These are phyloP conservation scores for Aquatica leii DNA, from an alignment of 2,888 invertebrate genomes.

Conservation along the genomic window DNA sequence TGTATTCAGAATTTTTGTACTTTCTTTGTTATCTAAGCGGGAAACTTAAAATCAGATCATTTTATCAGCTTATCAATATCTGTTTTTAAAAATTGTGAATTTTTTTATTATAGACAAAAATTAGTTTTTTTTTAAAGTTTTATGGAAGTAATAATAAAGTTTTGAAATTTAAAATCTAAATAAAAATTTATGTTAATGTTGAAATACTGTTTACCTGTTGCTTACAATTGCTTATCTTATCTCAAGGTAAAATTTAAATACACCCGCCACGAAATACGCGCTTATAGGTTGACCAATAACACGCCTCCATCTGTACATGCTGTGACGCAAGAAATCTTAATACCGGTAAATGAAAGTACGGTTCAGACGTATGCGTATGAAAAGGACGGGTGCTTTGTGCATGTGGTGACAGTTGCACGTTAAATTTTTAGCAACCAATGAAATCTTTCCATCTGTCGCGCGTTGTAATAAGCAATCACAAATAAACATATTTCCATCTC, in stretches of 20 bases:
- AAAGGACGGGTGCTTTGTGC: constrained; percentile 1
- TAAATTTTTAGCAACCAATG: constrained; percentile 52
- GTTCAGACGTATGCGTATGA: too few species aligned
- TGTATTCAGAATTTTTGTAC: constrained; percentile 54
- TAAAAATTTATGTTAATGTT: too few species aligned
- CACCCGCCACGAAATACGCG: constrained; percentile 26
- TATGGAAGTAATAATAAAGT: too few species aligned
- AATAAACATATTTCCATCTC: neutral
- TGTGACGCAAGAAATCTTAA: neutral
- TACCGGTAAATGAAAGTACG: neutral
- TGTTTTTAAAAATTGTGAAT: too few species aligned
- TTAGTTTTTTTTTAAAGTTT: too few species aligned
- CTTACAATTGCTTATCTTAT: constrained; percentile 17
- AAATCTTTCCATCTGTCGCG: constrained; percentile 60
- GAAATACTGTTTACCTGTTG: neutral
- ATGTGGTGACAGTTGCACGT: neutral
- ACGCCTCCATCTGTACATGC: constrained; percentile 72
- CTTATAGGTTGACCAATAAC: constrained; percentile 64
- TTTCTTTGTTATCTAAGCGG: constrained; percentile 49
- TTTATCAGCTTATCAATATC: too few species aligned
- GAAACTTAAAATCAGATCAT: too few species aligned
- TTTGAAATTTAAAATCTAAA: too few species aligned
- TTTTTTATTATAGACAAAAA: too few species aligned
- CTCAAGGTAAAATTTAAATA: constrained; percentile 19
- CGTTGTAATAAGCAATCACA: neutral